phyloP scores from a whole-genome alignment of 2,113 vertebrate genomes.

The Kobus ellipsiprymnus region DNA sequence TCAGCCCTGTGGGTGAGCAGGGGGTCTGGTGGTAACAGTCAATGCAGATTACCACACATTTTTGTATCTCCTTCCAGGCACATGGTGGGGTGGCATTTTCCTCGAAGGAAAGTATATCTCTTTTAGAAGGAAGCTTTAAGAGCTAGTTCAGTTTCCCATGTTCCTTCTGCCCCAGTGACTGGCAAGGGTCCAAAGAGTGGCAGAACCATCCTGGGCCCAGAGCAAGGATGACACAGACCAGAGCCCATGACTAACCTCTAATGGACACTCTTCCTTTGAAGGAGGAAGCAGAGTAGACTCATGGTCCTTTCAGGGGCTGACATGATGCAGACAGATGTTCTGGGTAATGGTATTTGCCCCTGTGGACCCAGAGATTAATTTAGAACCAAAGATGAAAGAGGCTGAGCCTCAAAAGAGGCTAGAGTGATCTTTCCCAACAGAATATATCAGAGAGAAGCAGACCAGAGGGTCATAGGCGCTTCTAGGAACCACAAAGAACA shows the following conservation, averaged over 20 bases:
- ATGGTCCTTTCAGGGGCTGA: neutral
- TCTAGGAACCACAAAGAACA: neutral
- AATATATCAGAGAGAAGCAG: neutral
- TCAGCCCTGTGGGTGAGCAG: neutral
- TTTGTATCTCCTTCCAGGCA: neutral
- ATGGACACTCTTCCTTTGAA: neutral
- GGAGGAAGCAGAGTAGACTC: neutral
- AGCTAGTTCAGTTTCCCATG: neutral
- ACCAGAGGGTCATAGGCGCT: neutral
- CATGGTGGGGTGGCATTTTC: neutral
- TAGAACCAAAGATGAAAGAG: neutral
- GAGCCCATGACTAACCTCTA: neutral
- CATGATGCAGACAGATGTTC: neutral
- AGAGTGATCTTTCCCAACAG: neutral
- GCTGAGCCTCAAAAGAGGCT: neutral
- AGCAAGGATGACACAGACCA: neutral
- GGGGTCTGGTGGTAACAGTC: neutral
- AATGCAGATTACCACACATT: neutral
- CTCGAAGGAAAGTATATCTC: neutral
- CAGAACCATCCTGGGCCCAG: neutral
- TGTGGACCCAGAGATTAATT: neutral
- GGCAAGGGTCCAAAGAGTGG: neutral
- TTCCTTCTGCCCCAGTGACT: neutral
- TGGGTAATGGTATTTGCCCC: neutral
- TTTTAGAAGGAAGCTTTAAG: neutral